Evolutionary conservation across 2,113 vertebrate species (phyloP), one percentile per base, ranked within the genome.

Genomic region (Arvicanthis niloticus): DNA sequence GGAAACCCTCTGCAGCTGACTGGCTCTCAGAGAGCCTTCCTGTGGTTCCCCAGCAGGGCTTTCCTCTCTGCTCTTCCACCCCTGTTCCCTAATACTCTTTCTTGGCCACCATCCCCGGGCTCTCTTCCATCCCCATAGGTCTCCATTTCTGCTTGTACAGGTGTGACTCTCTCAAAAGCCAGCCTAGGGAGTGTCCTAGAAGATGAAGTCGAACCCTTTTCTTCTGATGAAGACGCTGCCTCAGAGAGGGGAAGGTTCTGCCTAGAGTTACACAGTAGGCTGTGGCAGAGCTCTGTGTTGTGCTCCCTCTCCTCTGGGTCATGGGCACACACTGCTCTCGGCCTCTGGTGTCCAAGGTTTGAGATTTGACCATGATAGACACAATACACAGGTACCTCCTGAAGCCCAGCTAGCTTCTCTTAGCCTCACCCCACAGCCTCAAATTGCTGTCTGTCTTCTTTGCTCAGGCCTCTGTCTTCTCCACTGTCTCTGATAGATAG

Each of bases 1-100:
- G 68, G 91, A 91, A 89, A 21, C 48, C 42, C 82, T n/a, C 85
- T 37, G 26, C 89, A 88, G 42, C 91, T 89, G 82, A 86, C 94
- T 5, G 5, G 6, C 68, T 37, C 82, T 42, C 65, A 34, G 5
- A 24, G 29, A 62, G 60, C 11, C 7, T 77, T 76, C 93, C 68
- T 48, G 68, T 31, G 87, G 16, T 16, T 73, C 87, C 37, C 68
- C 15, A 73, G 68, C 13, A 37, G 78, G 72, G 9, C 34, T 65
- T 78, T 62, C 48, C 53, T 70, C 21, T 88, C 45, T 6, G 67
- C 26, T 89, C 21, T 10, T 26, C 48, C 16, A 19, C 48, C 26
- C 5, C 78, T 42, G 37, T 53, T 5, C 4, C 40, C 4, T 13
- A 60, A 42, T 22, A 21, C 26, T 53, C 62, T 9, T 40, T 70